Percentiles rank a stretch among this genome's conserved stretches.
phyloP scores from a whole-genome alignment of 2,113 vertebrate genomes.

The Silurus asotus region DNA sequence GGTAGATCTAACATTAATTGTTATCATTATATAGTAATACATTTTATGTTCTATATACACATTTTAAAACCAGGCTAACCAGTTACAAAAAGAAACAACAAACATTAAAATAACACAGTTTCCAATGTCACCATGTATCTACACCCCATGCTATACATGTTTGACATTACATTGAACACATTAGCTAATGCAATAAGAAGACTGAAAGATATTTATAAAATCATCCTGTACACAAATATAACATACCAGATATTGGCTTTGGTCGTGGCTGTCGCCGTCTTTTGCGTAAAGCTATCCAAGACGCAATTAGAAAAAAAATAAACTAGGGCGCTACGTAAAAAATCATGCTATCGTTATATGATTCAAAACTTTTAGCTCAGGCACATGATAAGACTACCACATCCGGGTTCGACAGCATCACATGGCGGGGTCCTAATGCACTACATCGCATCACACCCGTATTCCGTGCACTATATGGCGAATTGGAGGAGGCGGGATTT shows the following conservation, averaged over 20 bases:
- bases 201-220: background rate
- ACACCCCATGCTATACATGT: no score
- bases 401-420: constrained; percentile 54
- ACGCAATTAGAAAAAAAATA: no score
- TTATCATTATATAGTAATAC: no score
- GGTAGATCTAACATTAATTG: background rate
- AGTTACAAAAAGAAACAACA: background rate
- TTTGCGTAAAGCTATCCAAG: no score
- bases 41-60: background rate
- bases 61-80: background rate
- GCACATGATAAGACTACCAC: constrained; percentile 17
- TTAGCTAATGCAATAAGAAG: background rate
- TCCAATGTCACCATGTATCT: background rate
- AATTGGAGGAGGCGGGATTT: background rate
- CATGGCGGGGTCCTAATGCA: background rate
- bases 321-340: background rate
- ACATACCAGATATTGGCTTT: constrained; percentile 2
- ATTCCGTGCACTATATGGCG: background rate
- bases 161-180: background rate
- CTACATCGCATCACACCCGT: background rate
- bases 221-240: background rate
- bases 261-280: background rate
- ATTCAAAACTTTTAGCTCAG: constrained; percentile 34
- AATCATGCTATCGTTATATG: background rate
- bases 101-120: background rate